These are phyloP conservation scores for Hyposoter dolosus DNA, from an alignment of 2,888 invertebrate species.

Conservation along the genomic window DNA sequence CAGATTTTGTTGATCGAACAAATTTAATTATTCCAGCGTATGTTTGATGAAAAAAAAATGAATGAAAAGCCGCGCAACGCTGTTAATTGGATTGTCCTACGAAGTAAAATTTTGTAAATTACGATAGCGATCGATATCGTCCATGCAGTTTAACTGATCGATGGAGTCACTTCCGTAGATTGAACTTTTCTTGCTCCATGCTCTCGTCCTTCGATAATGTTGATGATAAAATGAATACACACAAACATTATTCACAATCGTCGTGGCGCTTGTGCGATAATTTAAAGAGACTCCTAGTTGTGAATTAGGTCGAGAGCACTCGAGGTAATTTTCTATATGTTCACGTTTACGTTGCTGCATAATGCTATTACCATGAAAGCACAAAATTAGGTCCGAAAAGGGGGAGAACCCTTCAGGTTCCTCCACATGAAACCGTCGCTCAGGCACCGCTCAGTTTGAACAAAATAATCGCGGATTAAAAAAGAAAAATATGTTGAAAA, in stretches of 20 bases:
- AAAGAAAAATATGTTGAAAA: conserved; percentile 22
- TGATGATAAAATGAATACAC: conserved; percentile 10
- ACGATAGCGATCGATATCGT: neutral
- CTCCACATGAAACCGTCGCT: neutral
- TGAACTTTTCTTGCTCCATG: neutral
- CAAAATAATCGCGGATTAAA: neutral
- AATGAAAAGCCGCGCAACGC: too few relatives aligned
- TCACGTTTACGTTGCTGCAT: neutral
- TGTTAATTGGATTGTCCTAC: too few relatives aligned
- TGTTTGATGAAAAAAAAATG: too few relatives aligned
- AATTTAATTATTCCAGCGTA: too few relatives aligned
- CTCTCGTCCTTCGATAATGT: neutral
- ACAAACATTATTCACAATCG: conserved; percentile 12
- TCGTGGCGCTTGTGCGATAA: neutral
- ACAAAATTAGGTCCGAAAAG: neutral
- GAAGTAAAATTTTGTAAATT: too few relatives aligned
- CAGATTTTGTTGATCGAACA: too few relatives aligned
- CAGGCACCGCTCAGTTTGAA: neutral
- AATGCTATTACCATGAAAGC: neutral
- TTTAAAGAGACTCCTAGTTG: neutral
- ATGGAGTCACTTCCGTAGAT: conserved; percentile 25
- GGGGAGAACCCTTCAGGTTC: neutral
- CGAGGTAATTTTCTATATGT: conserved; percentile 8
- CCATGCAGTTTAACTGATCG: conserved; percentile 10
- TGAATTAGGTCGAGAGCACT: conserved; percentile 22